Evolutionary conservation across 2,113 vertebrate genomes (phyloP), one percentile per base, ranked within the genome.

Genomic region (Oplegnathus fasciatus): DNA sequence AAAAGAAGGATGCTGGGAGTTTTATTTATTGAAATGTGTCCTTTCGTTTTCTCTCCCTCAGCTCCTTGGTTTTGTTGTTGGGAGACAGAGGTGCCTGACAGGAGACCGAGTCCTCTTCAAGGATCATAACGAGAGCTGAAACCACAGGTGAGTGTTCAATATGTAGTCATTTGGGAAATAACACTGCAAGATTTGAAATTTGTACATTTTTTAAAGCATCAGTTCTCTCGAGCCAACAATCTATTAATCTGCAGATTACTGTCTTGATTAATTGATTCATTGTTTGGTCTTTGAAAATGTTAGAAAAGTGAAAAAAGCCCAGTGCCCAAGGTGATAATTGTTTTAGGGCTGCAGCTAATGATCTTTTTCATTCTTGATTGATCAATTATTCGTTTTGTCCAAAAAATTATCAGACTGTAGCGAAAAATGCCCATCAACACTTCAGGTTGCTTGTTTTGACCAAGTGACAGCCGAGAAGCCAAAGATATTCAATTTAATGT

Each of bases 1-100:
- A 13, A 37, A 1, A 24, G 46, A 1, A 44, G n/a, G 42, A 74
- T 22, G 37, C 15, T 66, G 64, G 26, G 40, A 73, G 20, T 30
- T 75, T 37, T 20, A 0, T 32, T 68, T 55, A 34, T 32, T 82
- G 37, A 67, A 72, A 79, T 14, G 42, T 78, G 24, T 82, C 44
- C 44, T 61, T 77, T 14, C 81, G 57, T 86, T 75, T 78, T 83
- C 50, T 77, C 40, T 40, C 64, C 78, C n/a, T 67, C 84, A 95
- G 94, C 89, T 89, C 89, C 69, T 77, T 72, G 90, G 82, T 86
- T 78, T 14, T 80, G 89, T 67, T 34, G 86, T 74, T 83, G 89
- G 91, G 85, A 87, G 89, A 90, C 86, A 78, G 86, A 86, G 92
- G 90, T 14, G 88, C 84, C 86, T 89, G 90, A 93, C 72, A 55